These are phyloP conservation scores for Pantherophis guttatus DNA, from an alignment of 2,113 vertebrate genomes.

Conservation along the genomic window DNA sequence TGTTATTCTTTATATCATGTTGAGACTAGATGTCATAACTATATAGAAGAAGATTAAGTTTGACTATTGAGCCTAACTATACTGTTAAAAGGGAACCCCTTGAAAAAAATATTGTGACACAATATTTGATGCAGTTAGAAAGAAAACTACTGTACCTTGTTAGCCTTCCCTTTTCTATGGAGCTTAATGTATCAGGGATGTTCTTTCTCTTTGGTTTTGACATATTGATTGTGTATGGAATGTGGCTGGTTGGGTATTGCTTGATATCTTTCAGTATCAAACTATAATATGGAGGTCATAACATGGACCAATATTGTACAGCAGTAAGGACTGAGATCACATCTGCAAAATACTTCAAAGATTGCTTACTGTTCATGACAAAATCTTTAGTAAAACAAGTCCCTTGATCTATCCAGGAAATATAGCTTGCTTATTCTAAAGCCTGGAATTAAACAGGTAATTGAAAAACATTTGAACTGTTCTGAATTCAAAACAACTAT, in stretches of 20 bases:
- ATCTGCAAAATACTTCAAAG: not conserved
- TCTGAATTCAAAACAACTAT: not conserved
- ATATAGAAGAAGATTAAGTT: not conserved
- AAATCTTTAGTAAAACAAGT: not conserved
- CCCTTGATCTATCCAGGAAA: no score
- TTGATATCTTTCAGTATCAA: not conserved
- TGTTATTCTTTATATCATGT: no score
- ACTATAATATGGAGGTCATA: not conserved
- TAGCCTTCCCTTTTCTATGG: not conserved
- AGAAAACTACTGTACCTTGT: not conserved
- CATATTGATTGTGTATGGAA: not conserved
- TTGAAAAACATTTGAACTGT: not conserved
- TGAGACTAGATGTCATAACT: not conserved
- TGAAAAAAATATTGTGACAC: not conserved
- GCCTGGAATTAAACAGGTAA: not conserved
- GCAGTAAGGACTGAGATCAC: not conserved
- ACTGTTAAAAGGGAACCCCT: not conserved
- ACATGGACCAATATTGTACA: not conserved
- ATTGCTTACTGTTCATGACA: not conserved
- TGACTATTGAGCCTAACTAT: not conserved
- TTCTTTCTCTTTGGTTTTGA: not conserved
- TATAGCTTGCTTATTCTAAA: not conserved
- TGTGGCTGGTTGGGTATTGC: not conserved
- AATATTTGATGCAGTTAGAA: not conserved
- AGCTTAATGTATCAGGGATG: not conserved